phyloP scores from a whole-genome alignment of 2,888 invertebrate genomes.

The Hirtodrosophila trivittata region DNA sequence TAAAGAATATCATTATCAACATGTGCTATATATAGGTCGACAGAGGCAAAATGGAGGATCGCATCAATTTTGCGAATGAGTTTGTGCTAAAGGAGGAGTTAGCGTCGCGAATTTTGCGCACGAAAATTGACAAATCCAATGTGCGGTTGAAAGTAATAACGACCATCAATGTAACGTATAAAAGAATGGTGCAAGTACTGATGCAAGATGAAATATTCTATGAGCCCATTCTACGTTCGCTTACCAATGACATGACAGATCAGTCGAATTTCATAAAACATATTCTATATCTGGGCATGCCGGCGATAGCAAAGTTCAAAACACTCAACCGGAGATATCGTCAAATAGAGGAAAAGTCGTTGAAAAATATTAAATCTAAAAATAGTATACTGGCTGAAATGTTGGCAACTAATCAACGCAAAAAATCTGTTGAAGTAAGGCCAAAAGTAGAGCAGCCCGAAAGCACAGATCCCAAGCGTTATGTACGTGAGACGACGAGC shows the following conservation, averaged over 20 bases:
- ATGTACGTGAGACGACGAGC: conserved; percentile 80
- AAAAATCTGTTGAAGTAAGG: conserved; percentile 43
- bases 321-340: conserved; percentile 71
- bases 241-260: conserved; percentile 81
- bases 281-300: conserved; percentile 80
- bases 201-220: conserved; percentile 81
- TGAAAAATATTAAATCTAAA: too few species aligned
- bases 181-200: conserved; percentile 78
- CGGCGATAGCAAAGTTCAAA: conserved; percentile 77
- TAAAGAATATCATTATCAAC: too few species aligned
- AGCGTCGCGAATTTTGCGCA: conserved; percentile 67
- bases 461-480: conserved; percentile 60
- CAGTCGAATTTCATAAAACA: conserved; percentile 80
- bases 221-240: conserved; percentile 81
- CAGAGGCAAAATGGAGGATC: conserved; percentile 74
- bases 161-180: conserved; percentile 80
- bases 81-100: conserved; percentile 76
- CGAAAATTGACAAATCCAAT: conserved; percentile 80
- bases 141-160: conserved; percentile 80
- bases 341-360: conserved; percentile 69
- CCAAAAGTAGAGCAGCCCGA: neutral
- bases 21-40: conserved; percentile 55
- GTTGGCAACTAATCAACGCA: too few species aligned
- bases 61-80: conserved; percentile 79
- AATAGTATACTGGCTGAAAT: too few species aligned